Percentiles rank a stretch among this genome's conserved stretches.
Evolutionary conservation across 2,797 vertebrate genomes (phyloP).

Genomic region (Pyrocephalus nanus): DNA sequence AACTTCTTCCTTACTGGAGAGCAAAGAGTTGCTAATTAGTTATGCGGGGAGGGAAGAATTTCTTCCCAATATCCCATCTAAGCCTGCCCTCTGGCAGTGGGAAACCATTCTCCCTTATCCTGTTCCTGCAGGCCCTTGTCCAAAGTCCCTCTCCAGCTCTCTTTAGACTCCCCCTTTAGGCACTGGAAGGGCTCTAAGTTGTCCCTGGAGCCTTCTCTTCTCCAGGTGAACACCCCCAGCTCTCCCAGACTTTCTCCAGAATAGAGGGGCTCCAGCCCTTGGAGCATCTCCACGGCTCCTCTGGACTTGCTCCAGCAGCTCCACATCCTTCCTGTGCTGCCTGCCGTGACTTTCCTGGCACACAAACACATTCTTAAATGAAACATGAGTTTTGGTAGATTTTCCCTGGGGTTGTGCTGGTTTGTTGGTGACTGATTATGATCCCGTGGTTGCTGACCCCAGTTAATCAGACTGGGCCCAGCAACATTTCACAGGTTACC

Average conservation of each 20-base stretch:
- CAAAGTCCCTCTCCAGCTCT: background rate
- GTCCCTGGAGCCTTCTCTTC: background rate
- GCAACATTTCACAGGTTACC: rapidly evolving
- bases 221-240: background rate
- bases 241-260: background rate
- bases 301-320: background rate
- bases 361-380: rapidly evolving
- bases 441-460: background rate
- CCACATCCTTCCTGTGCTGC: background rate
- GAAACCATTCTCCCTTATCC: background rate
- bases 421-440: rapidly evolving
- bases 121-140: background rate
- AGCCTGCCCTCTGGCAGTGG: background rate
- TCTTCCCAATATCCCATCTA: background rate
- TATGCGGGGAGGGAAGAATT: rapidly evolving
- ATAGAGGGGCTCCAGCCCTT: background rate
- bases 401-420: rapidly evolving
- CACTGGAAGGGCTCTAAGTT: background rate
- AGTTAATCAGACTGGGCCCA: background rate
- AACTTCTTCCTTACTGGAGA: background rate
- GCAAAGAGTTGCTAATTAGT: rapidly evolving
- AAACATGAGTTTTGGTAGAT: rapidly evolving
- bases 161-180: background rate
- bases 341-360: background rate
- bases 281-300: background rate